Base-by-base conservation (phyloP, 2,797 vertebrate species). In the Zalophus californianus region DNA sequence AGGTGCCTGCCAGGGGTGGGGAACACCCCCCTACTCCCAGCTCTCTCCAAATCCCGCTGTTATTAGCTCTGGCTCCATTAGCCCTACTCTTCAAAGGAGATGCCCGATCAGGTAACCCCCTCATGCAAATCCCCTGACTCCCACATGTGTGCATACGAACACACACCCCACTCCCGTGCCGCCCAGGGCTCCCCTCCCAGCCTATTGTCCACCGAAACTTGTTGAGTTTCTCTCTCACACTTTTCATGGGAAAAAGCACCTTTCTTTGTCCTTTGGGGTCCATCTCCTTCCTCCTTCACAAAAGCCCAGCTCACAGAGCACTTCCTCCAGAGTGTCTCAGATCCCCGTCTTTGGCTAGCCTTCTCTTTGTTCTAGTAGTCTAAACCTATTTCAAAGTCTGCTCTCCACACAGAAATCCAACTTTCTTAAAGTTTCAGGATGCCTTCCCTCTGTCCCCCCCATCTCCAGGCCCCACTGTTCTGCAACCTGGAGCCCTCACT, bases 391-490 rank as follows among this genome's bases (percentile, higher is more conserved):
- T 87, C 41, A 66, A 91, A 96, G 25, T 79, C 54, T 88, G 60
- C 20, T 91, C 4, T 78, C 48, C 60, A 66, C 21, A 54, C 80
- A 91, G 82, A 97, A 82, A 86, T 70, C 16, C 72, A 92, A 23
- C n/a, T 84, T 80, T 25, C n/a, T 78, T 48, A 21, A 88, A 72
- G 60, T 58, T 70, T 50, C 50, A 35, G 32, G 85, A 27, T 29
- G 72, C 16, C 54, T 56, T n/a, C 48, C 25, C 8, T 2, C 1
- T 2, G 8, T 38, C 12, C 21, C 7, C 38, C 18, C 8, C 6
- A 13, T 54, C 29, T 66, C 72, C 21, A 85, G 52, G 2, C 29
- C 62, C 48, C 44, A 54, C 21, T 15, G 3, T n/a, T 32, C 50
- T 86, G 23, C 10, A 66, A 60, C 10, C 60, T 48, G 15, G 38